Percentiles rank a stretch among this genome's conserved stretches.
Conservation (phyloP, 2,888 invertebrate genomes). For the Tetranychus truncatus region DNA sequence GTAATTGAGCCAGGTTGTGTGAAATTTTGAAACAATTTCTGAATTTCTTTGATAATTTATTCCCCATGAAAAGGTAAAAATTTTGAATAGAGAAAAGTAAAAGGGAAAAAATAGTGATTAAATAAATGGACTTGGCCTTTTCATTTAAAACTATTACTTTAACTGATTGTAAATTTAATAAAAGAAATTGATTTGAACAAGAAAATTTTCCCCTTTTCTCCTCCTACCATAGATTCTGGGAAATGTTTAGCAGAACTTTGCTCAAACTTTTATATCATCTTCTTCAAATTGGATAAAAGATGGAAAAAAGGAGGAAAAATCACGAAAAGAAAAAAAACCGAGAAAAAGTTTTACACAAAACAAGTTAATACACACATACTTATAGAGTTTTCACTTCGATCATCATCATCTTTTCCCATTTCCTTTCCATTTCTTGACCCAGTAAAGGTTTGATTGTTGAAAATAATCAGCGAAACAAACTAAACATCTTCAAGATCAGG, state of each 20-base stretch:
- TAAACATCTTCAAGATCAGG: background rate
- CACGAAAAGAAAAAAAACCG: background rate
- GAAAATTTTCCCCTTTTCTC: background rate
- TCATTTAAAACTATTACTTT: background rate
- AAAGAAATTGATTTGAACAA: background rate
- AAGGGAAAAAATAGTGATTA: background rate
- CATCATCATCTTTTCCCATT: background rate
- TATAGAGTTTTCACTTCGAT: background rate
- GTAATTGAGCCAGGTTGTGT: no score
- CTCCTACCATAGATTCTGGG: background rate
- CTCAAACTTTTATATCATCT: background rate
- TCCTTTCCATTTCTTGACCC: background rate
- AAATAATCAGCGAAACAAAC: background rate
- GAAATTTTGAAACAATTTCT: no score
- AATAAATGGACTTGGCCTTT: background rate
- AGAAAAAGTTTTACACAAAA: background rate
- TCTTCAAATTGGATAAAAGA: background rate
- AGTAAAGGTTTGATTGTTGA: no score
- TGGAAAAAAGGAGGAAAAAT: background rate
- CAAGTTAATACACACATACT: background rate
- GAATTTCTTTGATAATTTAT: no score
- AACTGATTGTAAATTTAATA: background rate
- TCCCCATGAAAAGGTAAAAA: background rate
- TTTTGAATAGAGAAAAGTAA: background rate
- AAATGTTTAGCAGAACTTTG: background rate